phyloP scores from a whole-genome alignment of 2,113 vertebrate genomes.

The Rattus rattus region DNA sequence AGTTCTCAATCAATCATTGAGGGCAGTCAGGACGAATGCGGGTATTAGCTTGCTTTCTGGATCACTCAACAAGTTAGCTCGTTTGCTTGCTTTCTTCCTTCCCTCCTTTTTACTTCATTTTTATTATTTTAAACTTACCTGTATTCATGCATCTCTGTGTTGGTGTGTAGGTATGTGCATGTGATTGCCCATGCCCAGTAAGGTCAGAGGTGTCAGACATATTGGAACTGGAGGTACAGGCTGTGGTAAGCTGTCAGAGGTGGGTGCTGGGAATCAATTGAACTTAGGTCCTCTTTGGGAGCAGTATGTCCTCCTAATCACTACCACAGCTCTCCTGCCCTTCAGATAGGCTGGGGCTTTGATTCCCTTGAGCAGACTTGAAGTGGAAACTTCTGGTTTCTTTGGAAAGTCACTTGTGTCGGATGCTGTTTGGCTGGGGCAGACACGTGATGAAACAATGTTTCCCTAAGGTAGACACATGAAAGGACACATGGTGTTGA shows the following conservation, averaged over 20 bases:
- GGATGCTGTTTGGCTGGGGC: too few species aligned
- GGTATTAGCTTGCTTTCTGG: not conserved
- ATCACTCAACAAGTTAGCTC: not conserved
- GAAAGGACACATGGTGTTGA: too few species aligned
- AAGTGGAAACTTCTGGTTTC: too few species aligned
- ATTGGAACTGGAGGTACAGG: not conserved
- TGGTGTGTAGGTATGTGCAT: not conserved
- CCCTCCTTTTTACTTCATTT: not conserved
- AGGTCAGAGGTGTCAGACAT: not conserved
- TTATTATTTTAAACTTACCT: not conserved
- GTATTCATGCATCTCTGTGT: not conserved
- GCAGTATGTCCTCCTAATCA: not conserved
- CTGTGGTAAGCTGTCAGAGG: not conserved
- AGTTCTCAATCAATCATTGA: too few species aligned
- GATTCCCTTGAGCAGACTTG: not conserved
- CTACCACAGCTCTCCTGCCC: not conserved
- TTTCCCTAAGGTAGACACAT: too few species aligned
- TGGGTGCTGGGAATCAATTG: not conserved
- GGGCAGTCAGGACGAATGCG: not conserved
- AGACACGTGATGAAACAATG: too few species aligned
- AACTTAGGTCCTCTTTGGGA: not conserved
- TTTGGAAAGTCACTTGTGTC: too few species aligned
- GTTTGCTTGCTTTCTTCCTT: not conserved
- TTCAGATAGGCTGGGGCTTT: conserved; percentile 14
- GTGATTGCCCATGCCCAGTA: not conserved